phyloP scores from a whole-genome alignment of 2,888 invertebrate species.

The Drosophila glabriapex region DNA sequence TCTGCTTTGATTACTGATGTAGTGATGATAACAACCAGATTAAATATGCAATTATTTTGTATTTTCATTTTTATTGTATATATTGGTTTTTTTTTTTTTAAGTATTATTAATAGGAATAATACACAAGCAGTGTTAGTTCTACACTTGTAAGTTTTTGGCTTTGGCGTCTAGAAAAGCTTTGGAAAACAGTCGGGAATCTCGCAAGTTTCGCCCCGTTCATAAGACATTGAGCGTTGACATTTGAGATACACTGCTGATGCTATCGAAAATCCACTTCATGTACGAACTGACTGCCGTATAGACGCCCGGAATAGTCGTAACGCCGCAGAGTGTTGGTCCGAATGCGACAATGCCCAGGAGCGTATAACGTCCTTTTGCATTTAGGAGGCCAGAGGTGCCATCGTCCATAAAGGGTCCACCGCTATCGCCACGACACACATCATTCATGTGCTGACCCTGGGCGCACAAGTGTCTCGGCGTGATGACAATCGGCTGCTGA shows the following conservation, averaged over 20 bases:
- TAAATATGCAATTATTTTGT: not conserved
- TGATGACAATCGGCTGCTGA: conserved; percentile 84
- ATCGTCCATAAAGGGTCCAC: conserved; percentile 84
- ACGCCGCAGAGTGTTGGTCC: conserved; percentile 84
- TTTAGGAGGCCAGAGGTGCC: conserved; percentile 69
- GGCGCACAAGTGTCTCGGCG: conserved; percentile 84
- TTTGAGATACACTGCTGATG: conserved; percentile 26
- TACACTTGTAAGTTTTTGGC: conserved; percentile 54
- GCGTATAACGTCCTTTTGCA: conserved; percentile 65
- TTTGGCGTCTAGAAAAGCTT: conserved; percentile 61
- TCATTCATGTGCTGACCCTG: conserved; percentile 85
- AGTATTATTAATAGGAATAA: conserved; percentile 34
- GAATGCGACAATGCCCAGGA: conserved; percentile 84
- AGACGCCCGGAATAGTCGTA: conserved; percentile 84
- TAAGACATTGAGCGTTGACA: not conserved
- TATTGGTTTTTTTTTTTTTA: conserved; percentile 1
- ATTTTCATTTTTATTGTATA: conserved; percentile 13
- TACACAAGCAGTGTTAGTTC: conserved; percentile 31
- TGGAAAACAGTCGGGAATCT: conserved; percentile 34
- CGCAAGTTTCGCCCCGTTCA: conserved; percentile 11
- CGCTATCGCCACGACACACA: conserved; percentile 85
- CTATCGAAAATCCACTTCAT: conserved; percentile 84
- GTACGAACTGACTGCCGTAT: conserved; percentile 84
- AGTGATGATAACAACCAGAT: not conserved
- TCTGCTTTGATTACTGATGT: not conserved